phyloP scores from a whole-genome alignment of 2,888 invertebrate genomes.

The Melitaea athalia region DNA sequence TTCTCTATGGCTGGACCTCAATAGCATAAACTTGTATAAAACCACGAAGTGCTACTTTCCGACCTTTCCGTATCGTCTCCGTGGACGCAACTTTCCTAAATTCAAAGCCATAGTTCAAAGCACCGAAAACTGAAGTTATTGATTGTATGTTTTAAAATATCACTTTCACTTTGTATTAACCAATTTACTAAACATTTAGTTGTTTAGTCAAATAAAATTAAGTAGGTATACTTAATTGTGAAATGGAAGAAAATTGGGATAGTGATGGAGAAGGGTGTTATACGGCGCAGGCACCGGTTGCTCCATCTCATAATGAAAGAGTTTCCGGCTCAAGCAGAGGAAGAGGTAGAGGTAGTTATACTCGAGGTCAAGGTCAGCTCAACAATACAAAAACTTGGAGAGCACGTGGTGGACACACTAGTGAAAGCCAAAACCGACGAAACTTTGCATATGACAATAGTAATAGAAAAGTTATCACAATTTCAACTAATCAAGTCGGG shows the following conservation, averaged over 20 bases:
- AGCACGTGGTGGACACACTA: conserved; percentile 47
- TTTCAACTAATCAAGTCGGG: conserved; percentile 75
- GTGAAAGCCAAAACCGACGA: conserved; percentile 44
- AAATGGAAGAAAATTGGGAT: conserved; percentile 66
- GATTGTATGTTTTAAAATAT: no score
- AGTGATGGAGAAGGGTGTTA: conserved; percentile 35
- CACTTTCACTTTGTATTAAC: no score
- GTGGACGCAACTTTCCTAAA: no score
- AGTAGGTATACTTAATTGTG: conserved; percentile 7
- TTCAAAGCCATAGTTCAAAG: no score
- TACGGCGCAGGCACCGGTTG: conserved; percentile 43
- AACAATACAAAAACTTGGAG: conserved; percentile 61
- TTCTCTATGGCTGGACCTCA: no score
- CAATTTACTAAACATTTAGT: neutral
- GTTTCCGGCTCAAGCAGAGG: conserved; percentile 55
- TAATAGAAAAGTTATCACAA: conserved; percentile 61
- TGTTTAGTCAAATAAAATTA: neutral
- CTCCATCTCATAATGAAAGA: conserved; percentile 47
- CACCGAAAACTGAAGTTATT: no score
- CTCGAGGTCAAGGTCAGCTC: conserved; percentile 40
- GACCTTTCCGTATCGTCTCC: no score
- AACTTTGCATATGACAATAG: conserved; percentile 49
- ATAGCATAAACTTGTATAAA: no score
- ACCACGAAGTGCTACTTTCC: no score
- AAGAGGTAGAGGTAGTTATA: conserved; percentile 39